These are phyloP conservation scores for Dendrocopos noguchii DNA, from an alignment of 2,113 vertebrate genomes.

Conservation along the genomic window DNA sequence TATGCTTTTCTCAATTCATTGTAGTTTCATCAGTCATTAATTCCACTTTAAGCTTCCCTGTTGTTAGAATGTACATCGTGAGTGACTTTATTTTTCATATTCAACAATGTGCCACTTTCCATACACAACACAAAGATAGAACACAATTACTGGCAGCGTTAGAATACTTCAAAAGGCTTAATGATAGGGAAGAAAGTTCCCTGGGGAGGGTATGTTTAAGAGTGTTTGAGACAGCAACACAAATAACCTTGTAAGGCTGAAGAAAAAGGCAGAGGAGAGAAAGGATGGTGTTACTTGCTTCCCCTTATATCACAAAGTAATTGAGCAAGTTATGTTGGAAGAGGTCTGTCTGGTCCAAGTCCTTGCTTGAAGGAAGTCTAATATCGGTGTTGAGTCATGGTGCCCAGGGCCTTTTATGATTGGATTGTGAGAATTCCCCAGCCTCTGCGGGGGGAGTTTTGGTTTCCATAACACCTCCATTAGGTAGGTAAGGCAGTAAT, in stretches of 20 bases:
- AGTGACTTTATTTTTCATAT: constrained; percentile 48
- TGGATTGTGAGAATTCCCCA: neutral
- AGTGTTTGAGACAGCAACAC: neutral
- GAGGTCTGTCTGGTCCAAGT: neutral
- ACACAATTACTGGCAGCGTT: constrained; percentile 20
- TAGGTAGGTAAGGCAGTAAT: neutral
- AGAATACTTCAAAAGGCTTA: constrained; percentile 44
- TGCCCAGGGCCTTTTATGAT: neutral
- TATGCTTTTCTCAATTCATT: constrained; percentile 59
- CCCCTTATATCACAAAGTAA: neutral
- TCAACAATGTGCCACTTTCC: constrained; percentile 4
- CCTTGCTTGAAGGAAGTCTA: neutral
- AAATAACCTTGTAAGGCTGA: neutral
- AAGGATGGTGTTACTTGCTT: neutral
- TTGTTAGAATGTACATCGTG: constrained; percentile 19
- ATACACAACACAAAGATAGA: constrained; percentile 11
- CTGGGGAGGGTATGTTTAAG: neutral
- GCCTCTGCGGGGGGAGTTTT: neutral
- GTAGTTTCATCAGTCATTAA: constrained; percentile 68
- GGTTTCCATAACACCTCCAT: neutral
- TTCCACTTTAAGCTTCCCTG: constrained; percentile 45
- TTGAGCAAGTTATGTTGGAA: neutral
- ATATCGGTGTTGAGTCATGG: neutral
- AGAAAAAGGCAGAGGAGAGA: neutral
- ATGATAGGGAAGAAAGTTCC: neutral